phyloP scores from a whole-genome alignment of 1,140 invertebrate species.

The Nylanderia fulva region DNA sequence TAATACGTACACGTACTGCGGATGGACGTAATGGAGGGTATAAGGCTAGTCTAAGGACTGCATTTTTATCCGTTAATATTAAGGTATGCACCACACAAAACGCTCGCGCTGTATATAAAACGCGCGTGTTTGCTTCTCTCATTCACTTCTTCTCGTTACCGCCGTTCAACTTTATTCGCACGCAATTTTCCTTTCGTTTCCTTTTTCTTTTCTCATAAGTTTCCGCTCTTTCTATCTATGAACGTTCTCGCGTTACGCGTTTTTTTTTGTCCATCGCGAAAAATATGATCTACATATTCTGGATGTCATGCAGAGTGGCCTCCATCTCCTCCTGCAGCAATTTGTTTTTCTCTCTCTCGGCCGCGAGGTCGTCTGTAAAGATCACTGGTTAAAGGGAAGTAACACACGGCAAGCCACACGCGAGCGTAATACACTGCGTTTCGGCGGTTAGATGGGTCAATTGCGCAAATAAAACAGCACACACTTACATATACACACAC shows the following conservation, averaged over 20 bases:
- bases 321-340: constrained; percentile 99
- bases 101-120: constrained; percentile 55
- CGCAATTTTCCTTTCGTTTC: background rate
- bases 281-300: constrained; percentile 94
- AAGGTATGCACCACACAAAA: constrained; percentile 68
- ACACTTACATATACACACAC: background rate
- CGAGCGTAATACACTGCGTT: constrained; percentile 32
- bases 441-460: constrained; percentile 28
- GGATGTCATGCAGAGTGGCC: constrained; percentile 99
- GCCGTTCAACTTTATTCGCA: constrained; percentile 33
- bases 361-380: constrained; percentile 97
- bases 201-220: constrained; percentile 9
- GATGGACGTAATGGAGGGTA: constrained; percentile 68
- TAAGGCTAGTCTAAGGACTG: constrained; percentile 71
- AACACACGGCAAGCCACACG: constrained; percentile 74
- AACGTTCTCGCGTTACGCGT: constrained; percentile 62
- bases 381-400: constrained; percentile 82
- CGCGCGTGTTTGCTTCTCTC: constrained; percentile 46
- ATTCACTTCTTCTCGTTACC: constrained; percentile 40
- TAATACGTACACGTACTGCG: constrained; percentile 55
- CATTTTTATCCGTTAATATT: constrained; percentile 61
- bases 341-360: constrained; percentile 98
- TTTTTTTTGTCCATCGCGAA: constrained; percentile 78
- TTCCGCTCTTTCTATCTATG: constrained; percentile 21
- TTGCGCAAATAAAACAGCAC: constrained; percentile 45